Conservation (phyloP, 2,888 invertebrate genomes). For the Teleiodes luculella region DNA sequence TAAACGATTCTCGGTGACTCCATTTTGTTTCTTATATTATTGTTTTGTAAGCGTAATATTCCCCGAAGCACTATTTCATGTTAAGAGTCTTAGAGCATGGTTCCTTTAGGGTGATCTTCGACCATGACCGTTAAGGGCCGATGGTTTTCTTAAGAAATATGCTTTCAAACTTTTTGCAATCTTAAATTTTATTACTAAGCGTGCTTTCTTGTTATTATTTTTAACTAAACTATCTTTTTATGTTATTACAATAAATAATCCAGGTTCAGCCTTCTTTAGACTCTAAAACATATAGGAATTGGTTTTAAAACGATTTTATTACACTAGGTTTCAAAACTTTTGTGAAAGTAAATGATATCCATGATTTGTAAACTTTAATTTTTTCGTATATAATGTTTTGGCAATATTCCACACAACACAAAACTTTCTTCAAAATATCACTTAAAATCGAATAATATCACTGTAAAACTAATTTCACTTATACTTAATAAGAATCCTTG, state of each 20-base stretch:
- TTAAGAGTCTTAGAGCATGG: slow-evolving; percentile 32
- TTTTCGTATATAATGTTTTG: too few relatives aligned
- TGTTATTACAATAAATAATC: too few relatives aligned
- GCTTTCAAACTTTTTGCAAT: neutral
- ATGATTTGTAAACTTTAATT: too few relatives aligned
- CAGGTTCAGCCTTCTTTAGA: too few relatives aligned
- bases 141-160: slow-evolving; percentile 9
- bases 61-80: slow-evolving; percentile 30
- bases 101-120: slow-evolving; percentile 48
- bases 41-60: slow-evolving; percentile 45
- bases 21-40: slow-evolving; percentile 37
- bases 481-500: neutral
- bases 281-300: too few relatives aligned
- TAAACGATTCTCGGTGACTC: slow-evolving; percentile 74
- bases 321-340: too few relatives aligned
- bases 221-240: too few relatives aligned
- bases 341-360: too few relatives aligned
- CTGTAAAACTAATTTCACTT: neutral
- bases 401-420: neutral
- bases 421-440: neutral
- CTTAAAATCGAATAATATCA: neutral
- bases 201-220: too few relatives aligned
- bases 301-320: too few relatives aligned
- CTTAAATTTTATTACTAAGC: too few relatives aligned
- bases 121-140: slow-evolving; percentile 46